Evolutionary conservation across 2,797 vertebrate species (phyloP), one percentile per base, ranked within the genome.

Genomic region (Parauchenoglanis punctatus): DNA sequence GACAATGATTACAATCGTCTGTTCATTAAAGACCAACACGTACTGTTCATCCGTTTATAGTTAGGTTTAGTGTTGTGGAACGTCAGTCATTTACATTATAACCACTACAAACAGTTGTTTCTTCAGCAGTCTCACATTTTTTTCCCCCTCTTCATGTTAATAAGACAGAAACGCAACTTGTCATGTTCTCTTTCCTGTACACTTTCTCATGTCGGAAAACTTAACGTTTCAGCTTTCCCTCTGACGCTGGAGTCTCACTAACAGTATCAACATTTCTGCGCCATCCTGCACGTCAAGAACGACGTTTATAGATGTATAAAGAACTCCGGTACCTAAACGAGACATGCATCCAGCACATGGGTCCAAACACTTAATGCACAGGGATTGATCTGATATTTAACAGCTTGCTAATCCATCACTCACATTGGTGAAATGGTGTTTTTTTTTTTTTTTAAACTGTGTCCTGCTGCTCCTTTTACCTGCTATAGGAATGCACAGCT

Each of bases 401-500:
- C n/a, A 65, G 72, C 35, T 15, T 44, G 63, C 44, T 76, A 49
- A 40, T 88, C 44, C 5, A 65, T 81, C 65, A 44, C 40, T 28
- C n/a, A 15, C 78, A 15, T 81, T 40, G 12, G 35, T n/a, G 35
- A 44, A 61, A 46, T 61, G 5, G 18, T 4, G 25, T 7, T 44
- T 40, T 73, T 70, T 17, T 70, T 35, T 35, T 49, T 49, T 6
- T 31, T 18, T 59, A 0, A 23, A 59, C 77, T 13, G 54, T 1
- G 23, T 84, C n/a, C 28, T 12, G 25, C 54, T 84, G 40, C 73
- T 84, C n/a, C 44, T 88, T 81, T 63, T 59, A 84, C 82, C 58
- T 65, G 46, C 67, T 75, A 15, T 28, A 76, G 77, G 83, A 88
- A 88, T 88, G 87, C 77, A 82, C 77, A 85, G 77, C 84, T 88